Base-by-base conservation (phyloP, 2,888 invertebrate genomes). In the Rugalucina vietnamica region DNA sequence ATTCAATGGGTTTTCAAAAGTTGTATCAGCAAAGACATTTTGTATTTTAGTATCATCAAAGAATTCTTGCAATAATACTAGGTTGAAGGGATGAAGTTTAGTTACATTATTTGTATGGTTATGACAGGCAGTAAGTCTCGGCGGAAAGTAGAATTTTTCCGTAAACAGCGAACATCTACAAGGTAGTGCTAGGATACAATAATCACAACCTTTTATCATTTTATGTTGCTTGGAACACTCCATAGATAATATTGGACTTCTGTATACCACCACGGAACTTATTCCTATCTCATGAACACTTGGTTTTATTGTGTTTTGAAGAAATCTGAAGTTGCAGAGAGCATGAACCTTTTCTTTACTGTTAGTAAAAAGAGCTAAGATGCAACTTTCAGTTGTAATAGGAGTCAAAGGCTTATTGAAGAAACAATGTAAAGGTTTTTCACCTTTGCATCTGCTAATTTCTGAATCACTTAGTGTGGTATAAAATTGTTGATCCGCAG, bases 151-250 rank as follows among this genome's bases (percentile, higher is more conserved):
- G 18, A 21, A 72, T 3, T 72, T 39, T 39, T 39, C 29, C 24
- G 72, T 72, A 1, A 49, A 39, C 2, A 43, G 2, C 5, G 72
- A 43, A 29, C 72, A 72, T 27, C 18, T 1, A 29, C 72, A 43
- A 24, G 72, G 72, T 27, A 72, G 8, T 72, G 39, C 10, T 12
- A 72, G 18, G 24, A 43, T 49, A 24, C 72, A 74, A 75, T 29
- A 50, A 36, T 60, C 39, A 76, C 36, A 76, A 14, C 60, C 65
- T 29, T 76, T 76, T 60, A 60, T 43, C 65, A 76, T 76, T 37
- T 76, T 37, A 43, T 65, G 65, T 37, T 37, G 27, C 50, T 60
- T 36, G 54, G 43, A 21, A 29, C 65, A 76, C 29, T 43, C 54
- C 39, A 60, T 37, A 29, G 76, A 76, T 57, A 76, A 60, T 57